A percentile compares a stretch with the other conserved stretches of the same genome.
phyloP scores from a whole-genome alignment of 2,113 vertebrate species.

The Gallinago media region DNA sequence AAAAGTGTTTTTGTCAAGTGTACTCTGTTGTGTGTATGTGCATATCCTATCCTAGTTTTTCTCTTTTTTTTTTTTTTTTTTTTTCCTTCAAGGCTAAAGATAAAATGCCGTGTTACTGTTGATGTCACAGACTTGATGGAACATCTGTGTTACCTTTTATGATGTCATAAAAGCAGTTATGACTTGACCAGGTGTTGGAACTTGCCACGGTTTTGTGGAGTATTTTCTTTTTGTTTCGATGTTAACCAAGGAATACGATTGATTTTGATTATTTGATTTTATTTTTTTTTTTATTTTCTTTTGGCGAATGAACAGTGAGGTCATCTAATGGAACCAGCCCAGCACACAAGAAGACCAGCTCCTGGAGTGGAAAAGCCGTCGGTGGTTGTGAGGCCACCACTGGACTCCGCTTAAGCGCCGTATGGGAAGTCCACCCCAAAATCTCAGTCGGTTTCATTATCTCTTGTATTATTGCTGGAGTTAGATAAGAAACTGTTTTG shows the following conservation, averaged over 20 bases:
- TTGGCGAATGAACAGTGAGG: background rate
- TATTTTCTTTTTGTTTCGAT: background rate
- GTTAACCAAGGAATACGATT: background rate
- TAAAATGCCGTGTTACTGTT: conserved; percentile 54
- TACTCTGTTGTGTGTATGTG: conserved; percentile 65
- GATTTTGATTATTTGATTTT: background rate
- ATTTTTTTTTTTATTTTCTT: background rate
- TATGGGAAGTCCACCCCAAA: conserved; percentile 28
- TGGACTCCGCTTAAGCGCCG: conserved; percentile 36
- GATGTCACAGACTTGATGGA: conserved; percentile 8
- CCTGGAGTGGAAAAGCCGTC: conserved; percentile 20
- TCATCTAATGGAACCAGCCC: background rate
- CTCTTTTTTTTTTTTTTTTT: background rate
- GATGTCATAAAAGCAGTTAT: background rate
- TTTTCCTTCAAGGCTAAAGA: conserved; percentile 7
- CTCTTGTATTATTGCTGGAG: conserved; percentile 62
- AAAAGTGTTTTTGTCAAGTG: conserved; percentile 73
- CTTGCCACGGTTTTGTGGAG: background rate
- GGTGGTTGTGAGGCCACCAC: background rate
- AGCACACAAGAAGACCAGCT: background rate
- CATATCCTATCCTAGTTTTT: conserved; percentile 2
- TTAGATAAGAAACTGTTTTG: conserved; percentile 60
- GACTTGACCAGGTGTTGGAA: conserved; percentile 12
- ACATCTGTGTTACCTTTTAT: background rate
- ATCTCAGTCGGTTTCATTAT: background rate